These are phyloP conservation scores for Pithys albifrons DNA, from an alignment of 2,113 vertebrate genomes.

Conservation along the genomic window DNA sequence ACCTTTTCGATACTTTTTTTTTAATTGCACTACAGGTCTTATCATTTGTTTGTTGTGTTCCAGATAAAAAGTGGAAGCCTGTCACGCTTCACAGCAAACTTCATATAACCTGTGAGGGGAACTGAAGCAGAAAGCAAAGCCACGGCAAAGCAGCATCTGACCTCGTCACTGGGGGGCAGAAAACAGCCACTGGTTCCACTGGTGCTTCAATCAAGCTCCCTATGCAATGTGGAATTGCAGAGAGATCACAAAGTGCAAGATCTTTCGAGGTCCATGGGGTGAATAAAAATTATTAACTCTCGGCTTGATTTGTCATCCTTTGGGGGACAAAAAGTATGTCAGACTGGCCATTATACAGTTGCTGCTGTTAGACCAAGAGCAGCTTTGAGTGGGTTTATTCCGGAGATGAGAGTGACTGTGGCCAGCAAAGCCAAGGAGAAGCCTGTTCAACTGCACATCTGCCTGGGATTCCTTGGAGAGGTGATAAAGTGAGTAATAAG, in stretches of 20 bases:
- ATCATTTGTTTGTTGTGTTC: not conserved
- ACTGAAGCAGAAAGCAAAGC: slow-evolving; percentile 28
- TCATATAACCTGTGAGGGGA: not conserved
- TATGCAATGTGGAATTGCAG: not conserved
- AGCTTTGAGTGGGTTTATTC: slow-evolving; percentile 8
- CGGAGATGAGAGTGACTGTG: not conserved
- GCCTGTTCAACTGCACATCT: not conserved
- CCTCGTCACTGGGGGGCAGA: slow-evolving; percentile 33
- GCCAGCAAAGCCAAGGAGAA: slow-evolving; percentile 39
- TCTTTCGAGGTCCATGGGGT: slow-evolving; percentile 3
- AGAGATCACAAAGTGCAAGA: not conserved
- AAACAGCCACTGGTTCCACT: slow-evolving; percentile 4
- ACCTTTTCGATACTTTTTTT: not conserved
- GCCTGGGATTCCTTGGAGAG: slow-evolving; percentile 37
- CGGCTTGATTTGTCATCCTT: slow-evolving; percentile 54
- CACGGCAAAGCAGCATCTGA: not conserved
- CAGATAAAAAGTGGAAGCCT: slow-evolving; percentile 21
- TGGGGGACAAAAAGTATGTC: not conserved
- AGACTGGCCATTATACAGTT: not conserved
- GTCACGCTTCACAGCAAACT: not conserved
- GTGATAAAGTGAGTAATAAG: slow-evolving; percentile 30
- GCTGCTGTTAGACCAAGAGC: not conserved
- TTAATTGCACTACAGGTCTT: not conserved
- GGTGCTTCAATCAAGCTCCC: slow-evolving; percentile 30
- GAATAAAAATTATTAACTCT: slow-evolving; percentile 58